These are phyloP conservation scores for Onychomys leucogaster DNA, from an alignment of 2,797 vertebrate genomes.

Conservation along the genomic window DNA sequence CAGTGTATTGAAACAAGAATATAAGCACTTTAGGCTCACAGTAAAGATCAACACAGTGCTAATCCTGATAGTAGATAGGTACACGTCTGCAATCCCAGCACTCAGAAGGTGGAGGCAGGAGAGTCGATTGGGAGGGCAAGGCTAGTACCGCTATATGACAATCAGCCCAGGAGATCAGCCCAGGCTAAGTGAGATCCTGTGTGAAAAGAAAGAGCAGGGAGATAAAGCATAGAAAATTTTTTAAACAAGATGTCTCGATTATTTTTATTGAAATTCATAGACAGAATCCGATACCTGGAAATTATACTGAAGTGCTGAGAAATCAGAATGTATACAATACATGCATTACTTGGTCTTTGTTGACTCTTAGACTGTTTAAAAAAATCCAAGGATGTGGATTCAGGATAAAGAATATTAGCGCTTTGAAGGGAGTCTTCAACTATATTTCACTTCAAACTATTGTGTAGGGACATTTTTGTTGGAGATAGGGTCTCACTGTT, in stretches of 20 bases:
- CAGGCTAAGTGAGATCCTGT: neutral
- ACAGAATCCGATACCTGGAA: neutral
- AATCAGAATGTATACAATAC: neutral
- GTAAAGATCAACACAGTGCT: neutral
- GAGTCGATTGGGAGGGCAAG: neutral
- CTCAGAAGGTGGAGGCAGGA: neutral
- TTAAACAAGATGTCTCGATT: neutral
- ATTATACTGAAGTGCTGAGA: neutral
- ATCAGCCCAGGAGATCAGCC: neutral
- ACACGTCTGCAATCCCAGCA: neutral
- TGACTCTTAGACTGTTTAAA: neutral
- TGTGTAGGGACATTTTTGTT: neutral
- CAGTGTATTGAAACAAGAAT: neutral
- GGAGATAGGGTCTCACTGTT: neutral
- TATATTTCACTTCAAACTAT: neutral
- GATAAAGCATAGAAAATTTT: neutral
- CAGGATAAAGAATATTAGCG: neutral
- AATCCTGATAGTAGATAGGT: too few relatives aligned
- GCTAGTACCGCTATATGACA: neutral
- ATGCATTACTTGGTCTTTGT: neutral
- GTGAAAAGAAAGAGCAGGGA: neutral
- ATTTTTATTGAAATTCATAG: neutral
- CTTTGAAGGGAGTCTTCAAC: neutral
- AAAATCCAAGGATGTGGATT: neutral
- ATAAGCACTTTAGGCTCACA: neutral